Percentiles rank a stretch among this genome's conserved stretches.
Evolutionary conservation across 2,797 vertebrate species (phyloP).

Genomic region (Callimico goeldii): DNA sequence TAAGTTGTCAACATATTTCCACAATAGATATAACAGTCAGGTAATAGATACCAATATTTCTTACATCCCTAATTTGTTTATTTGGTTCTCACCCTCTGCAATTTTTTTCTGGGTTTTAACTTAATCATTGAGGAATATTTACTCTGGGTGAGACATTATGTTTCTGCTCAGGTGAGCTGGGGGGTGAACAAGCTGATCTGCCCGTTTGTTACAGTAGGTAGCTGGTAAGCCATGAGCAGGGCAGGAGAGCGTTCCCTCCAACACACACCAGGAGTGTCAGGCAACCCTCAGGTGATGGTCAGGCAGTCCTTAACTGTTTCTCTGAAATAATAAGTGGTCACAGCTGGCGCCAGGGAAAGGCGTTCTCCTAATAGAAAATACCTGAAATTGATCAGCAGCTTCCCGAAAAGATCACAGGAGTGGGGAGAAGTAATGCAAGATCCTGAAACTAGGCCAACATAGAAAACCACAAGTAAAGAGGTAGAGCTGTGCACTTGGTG

Average conservation of each 20-base stretch:
- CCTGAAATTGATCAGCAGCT: background rate
- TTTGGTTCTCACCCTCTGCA: background rate
- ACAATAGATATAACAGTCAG: background rate
- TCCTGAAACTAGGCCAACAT: background rate
- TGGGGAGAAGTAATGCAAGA: background rate
- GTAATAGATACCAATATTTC: background rate
- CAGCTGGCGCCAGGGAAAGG: background rate
- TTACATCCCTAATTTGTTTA: background rate
- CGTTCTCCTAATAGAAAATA: background rate
- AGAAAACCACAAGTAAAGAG: background rate
- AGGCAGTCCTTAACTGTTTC: background rate
- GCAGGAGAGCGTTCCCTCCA: accelerated
- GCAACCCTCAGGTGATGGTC: background rate
- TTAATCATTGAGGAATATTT: background rate
- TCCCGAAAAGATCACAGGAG: background rate
- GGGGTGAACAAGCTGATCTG: background rate
- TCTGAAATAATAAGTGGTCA: background rate
- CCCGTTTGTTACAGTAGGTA: background rate
- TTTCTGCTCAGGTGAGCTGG: background rate
- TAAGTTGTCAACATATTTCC: background rate
- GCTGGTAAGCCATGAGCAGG: background rate
- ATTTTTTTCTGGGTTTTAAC: background rate
- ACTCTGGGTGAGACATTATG: background rate
- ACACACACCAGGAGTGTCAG: background rate
- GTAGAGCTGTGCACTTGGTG: background rate